Evolutionary conservation across 2,113 vertebrate genomes (phyloP), one percentile per base, ranked within the genome.

Genomic region (Microcebus ravelobensis): DNA sequence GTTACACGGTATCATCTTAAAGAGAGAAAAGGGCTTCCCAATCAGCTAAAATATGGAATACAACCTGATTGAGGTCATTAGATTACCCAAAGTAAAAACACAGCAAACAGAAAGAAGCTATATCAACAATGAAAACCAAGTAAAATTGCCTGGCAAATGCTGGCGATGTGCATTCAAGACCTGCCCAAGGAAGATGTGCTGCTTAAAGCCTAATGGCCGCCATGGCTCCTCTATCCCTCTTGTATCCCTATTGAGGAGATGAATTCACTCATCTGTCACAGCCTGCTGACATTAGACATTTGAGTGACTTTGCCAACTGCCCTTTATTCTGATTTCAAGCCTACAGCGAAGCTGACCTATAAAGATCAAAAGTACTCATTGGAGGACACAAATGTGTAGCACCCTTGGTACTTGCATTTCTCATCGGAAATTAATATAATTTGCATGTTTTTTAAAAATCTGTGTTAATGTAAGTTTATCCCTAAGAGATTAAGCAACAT

Each of bases 361-460:
- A 67, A 93, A 96, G 90, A 96, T 86, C 82, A 89, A 39, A 42
- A 34, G 42, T 15, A 42, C 6, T 82, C 29, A 12, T 36, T 7
- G 79, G 77, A 93, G 20, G 29, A 82, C n/a, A 70, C 42, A 82
- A 89, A 39, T 42, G 21, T 63, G 36, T 18, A 52, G 13, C 48
- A 81, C 10, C 50, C 45, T 65, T 82, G 29, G 2, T 52, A 77
- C 52, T 25, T 71, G 68, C 39, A 48, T 82, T 91, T 97, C 79
- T 97, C 68, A 61, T 9, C 86, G 68, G 25, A 88, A 96, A 95
- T 94, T 83, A 89, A 93, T 91, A 45, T 84, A 79, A 61, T 81
- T 82, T 87, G 52, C 20, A 59, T 39, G 11, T 59, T 65, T 96
- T 93, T 96, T 93, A 91, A 10, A 48, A 20, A 95, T 91, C 67